These are phyloP conservation scores for Scolopax rusticola DNA, from an alignment of 2,797 vertebrate genomes.

Conservation along the genomic window DNA sequence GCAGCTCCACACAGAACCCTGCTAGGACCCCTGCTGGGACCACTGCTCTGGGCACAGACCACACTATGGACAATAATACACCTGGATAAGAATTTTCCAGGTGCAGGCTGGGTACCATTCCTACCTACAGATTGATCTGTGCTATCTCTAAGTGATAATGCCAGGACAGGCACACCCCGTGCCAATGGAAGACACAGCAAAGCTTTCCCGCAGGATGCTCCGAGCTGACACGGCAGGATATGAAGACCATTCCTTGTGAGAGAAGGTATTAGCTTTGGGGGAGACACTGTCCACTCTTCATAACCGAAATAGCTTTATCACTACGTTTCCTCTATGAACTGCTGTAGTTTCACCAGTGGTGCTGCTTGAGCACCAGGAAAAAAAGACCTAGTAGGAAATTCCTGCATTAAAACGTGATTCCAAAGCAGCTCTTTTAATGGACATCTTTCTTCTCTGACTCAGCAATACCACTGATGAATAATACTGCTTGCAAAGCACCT, in stretches of 20 bases:
- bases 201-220: neutral
- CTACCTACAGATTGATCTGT: rapidly evolving
- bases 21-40: neutral
- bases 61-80: rapidly evolving
- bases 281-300: neutral
- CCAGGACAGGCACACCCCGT: neutral
- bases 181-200: too few species aligned
- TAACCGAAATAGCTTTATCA: neutral
- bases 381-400: neutral
- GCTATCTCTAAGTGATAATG: rapidly evolving
- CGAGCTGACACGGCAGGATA: neutral
- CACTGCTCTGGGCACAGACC: neutral
- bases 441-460: slow-evolving; percentile 1
- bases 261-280: neutral
- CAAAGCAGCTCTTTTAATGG: neutral
- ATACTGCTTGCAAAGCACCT: neutral
- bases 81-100: too few species aligned
- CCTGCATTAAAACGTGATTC: neutral
- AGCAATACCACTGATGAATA: neutral
- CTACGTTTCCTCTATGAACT: neutral
- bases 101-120: neutral
- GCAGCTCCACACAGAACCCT: neutral
- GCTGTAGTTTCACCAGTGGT: neutral
- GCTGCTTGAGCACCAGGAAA: neutral
- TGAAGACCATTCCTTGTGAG: neutral